Conservation (phyloP, 2,888 invertebrate genomes). For the Microchrysa polita region DNA sequence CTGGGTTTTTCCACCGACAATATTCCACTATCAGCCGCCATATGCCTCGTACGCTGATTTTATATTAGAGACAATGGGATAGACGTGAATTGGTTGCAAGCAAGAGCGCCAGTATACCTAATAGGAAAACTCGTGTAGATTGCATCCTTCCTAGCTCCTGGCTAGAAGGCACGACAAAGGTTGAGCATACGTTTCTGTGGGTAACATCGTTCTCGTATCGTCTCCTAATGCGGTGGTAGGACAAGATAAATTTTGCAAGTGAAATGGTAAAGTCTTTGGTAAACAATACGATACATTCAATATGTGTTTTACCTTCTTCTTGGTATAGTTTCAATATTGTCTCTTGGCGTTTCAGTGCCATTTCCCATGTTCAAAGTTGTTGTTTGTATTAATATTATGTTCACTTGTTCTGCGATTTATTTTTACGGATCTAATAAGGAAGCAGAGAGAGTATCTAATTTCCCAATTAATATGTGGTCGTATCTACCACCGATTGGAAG, state of each 20-base stretch:
- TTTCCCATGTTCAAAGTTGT: background rate
- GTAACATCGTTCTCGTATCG: background rate
- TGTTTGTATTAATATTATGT: conserved; percentile 8
- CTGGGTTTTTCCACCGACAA: conserved; percentile 34
- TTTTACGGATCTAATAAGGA: too few species aligned
- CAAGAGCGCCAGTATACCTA: background rate
- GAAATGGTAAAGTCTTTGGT: conserved; percentile 11
- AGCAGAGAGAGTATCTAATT: too few species aligned
- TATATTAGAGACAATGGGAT: too few species aligned
- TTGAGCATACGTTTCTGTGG: background rate
- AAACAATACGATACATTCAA: conserved; percentile 32
- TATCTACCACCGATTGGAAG: too few species aligned
- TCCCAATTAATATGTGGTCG: too few species aligned
- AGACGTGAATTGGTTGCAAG: too few species aligned
- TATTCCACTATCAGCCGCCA: conserved; percentile 13
- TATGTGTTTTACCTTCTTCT: conserved; percentile 21
- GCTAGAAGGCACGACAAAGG: background rate
- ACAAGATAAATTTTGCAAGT: conserved; percentile 15
- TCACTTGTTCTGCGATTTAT: too few species aligned
- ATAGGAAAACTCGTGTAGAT: background rate
- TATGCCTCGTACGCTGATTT: too few species aligned
- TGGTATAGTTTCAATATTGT: background rate
- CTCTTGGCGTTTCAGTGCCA: background rate
- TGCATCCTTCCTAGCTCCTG: background rate
- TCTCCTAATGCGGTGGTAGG: conserved; percentile 3